Base-by-base conservation (phyloP, 2,888 invertebrate genomes). In the Netelia virgata region DNA sequence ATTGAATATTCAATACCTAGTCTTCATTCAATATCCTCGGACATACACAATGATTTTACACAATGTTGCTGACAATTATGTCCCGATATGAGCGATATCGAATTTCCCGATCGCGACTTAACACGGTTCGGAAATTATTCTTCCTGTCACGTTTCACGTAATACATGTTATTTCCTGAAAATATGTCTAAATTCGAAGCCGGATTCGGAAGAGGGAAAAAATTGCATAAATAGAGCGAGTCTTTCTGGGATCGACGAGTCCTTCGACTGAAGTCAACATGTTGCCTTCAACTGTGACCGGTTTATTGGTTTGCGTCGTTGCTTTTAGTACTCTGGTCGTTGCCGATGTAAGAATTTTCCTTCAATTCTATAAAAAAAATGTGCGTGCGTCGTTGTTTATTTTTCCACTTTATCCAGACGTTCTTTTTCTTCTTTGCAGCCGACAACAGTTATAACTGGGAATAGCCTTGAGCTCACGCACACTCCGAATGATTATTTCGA, bases 281-380 rank as follows among this genome's bases (percentile, higher is more conserved):
- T 59, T 14, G 20, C 3, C 66, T 43, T 36, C 28, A 1, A 47
- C 11, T 20, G 59, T 57, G 11, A 57, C 70, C n/a, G 74, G 50
- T 16, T 9, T 74, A 47, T 41, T 70, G 3, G 36, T 82, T 18
- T 77, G 64, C 3, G 57, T 64, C 16, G 57, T 28, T 14, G 70
- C 74, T 55, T 74, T 84, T 11, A 55, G 73, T 10, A 61, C 72
- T 10, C 59, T 78, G 41, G 84, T 84, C 1, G 55, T 61, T 57
- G 81, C 69, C 16, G 81, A 84, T 20, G 84, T 84, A 14, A 69
- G 84, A 73, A 74, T 57, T 83, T 59, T 14, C 10, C 57, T 28
- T 1, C 5, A 68, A 55, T 8, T 14, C 10, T 53, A 53, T 14
- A 16, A 53, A 53, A 53, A 53, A 53, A 50, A 53, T 28, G 28